Conservation (phyloP, 2,113 vertebrate species). For the Bubalus kerabau region DNA sequence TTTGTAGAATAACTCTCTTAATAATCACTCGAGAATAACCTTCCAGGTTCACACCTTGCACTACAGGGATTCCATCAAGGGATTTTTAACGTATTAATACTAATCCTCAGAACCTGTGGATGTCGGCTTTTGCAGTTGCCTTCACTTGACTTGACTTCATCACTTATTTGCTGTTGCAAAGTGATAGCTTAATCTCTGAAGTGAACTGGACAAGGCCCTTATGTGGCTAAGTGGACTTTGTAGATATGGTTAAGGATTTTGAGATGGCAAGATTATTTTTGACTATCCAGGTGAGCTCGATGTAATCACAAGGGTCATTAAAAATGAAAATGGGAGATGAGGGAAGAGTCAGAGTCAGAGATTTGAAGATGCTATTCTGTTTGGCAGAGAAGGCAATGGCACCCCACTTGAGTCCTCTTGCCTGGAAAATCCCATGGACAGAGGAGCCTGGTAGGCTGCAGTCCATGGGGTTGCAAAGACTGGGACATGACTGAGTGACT, state of each 20-base stretch:
- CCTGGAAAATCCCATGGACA: no score
- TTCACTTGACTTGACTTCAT: not conserved
- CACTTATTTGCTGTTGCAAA: not conserved
- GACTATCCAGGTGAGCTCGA: not conserved
- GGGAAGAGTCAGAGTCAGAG: not conserved
- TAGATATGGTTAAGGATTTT: not conserved
- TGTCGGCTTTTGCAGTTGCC: not conserved
- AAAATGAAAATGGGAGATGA: not conserved
- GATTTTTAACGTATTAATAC: not conserved
- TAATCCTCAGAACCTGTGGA: not conserved
- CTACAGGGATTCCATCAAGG: not conserved
- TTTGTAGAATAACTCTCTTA: not conserved
- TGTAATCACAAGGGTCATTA: not conserved
- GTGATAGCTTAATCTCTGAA: not conserved
- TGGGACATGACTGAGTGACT: rapidly evolving
- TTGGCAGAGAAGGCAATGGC: not conserved
- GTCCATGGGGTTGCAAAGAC: rapidly evolving
- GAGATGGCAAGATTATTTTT: not conserved
- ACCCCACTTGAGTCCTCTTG: no score
- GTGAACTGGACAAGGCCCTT: not conserved
- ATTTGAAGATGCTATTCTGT: not conserved
- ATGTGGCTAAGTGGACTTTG: not conserved
- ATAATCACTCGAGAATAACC: not conserved
- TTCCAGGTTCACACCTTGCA: not conserved
- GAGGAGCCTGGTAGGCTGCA: no score